These are phyloP conservation scores for Anthopleura sola DNA, from an alignment of 64 coral and sea anemone genomes.

Conservation along the genomic window DNA sequence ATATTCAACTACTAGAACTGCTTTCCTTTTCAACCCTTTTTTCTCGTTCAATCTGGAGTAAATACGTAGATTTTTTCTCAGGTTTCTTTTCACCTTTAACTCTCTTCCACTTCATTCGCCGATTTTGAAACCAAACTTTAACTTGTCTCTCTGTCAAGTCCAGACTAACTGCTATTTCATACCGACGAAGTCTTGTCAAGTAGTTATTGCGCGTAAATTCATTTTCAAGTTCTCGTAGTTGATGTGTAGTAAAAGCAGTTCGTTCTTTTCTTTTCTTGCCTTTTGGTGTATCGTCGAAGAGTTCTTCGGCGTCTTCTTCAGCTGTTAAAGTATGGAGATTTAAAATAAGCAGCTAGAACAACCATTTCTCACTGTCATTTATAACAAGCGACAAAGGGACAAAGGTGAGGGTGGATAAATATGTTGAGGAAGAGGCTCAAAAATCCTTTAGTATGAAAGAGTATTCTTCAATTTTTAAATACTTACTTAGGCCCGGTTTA, in stretches of 20 bases:
- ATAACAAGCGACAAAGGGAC: too few species aligned
- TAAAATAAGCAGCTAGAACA: background rate
- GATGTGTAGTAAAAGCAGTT: constrained; percentile 69
- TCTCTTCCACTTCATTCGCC: constrained; percentile 69
- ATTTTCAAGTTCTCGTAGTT: constrained; percentile 66
- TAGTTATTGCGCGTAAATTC: constrained; percentile 63
- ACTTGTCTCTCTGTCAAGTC: constrained; percentile 67
- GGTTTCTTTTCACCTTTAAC: constrained; percentile 70
- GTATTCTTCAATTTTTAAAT: too few species aligned
- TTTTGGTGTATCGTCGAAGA: constrained; percentile 36
- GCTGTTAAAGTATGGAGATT: background rate
- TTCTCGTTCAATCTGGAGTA: constrained; percentile 55
- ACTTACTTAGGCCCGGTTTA: too few species aligned
- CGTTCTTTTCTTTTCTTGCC: constrained; percentile 67
- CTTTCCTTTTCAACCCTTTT: constrained; percentile 1
- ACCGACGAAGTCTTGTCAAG: constrained; percentile 54
- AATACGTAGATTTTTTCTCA: constrained; percentile 64
- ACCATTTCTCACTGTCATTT: too few species aligned
- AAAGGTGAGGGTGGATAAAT: background rate
- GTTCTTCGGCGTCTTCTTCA: constrained; percentile 45
- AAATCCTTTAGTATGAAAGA: too few species aligned
- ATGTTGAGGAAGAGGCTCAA: too few species aligned
- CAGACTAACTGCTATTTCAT: constrained; percentile 61
- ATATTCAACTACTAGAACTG: background rate
- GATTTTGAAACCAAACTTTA: constrained; percentile 69